Evolutionary conservation across 2,113 vertebrate species (phyloP), one percentile per base, ranked within the genome.

Genomic region (Himantopus leucocephalus): DNA sequence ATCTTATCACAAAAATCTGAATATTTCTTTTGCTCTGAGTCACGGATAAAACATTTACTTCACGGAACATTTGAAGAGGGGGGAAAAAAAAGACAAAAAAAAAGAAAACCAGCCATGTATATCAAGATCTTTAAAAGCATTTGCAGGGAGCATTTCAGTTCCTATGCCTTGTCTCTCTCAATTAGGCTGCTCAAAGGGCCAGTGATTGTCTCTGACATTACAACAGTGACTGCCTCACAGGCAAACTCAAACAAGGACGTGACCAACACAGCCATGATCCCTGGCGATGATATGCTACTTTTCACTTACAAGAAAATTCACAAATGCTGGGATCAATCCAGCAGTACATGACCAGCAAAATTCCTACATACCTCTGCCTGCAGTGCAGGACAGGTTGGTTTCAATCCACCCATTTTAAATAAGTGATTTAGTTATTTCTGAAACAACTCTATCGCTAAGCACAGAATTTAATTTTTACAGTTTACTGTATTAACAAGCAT

Each of bases 1-100:
- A 79, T 7, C 60, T 93, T 85, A 96, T 86, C 85, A 94, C 6
- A 84, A 35, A 84, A 88, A 90, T 86, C 76, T 75, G 35, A 74
- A 35, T 32, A 58, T 78, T 64, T 91, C 27, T 91, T 92, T 68
- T 87, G 56, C 79, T 92, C 60, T 87, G 83, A 93, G 72, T 84
- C 90, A 89, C 68, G 41, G 48, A 63, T 63, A 70, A 90, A 96
- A 71, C 77, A 60, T 17, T 86, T 60, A 80, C 75, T 84, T 87
- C 56, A 91, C 8, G 73, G 79, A 96, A 86, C 47, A 92, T 59
- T 14, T 63, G 47, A 59, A 66, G 19, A 4, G 8, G 34, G 10
- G 2, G 2, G 14, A 14, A 15, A 24, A 34, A 26, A 19, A 52
- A 8, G 4, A 21, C 8, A 20, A 5, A 4, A 60, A 21, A 17